These are phyloP conservation scores for Anorthoa munda DNA, from an alignment of 2,888 invertebrate species.

Conservation along the genomic window DNA sequence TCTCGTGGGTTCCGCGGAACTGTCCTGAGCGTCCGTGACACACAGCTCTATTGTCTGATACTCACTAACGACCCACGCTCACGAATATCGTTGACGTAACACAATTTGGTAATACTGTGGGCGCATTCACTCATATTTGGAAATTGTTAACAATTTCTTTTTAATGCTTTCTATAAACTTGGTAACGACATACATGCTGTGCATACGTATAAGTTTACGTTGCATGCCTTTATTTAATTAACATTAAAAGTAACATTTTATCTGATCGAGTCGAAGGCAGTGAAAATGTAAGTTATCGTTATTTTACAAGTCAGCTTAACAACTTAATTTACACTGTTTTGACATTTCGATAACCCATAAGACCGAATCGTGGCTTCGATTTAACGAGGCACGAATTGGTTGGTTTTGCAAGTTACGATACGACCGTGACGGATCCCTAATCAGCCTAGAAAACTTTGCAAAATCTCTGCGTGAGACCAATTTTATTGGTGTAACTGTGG, in stretches of 20 bases:
- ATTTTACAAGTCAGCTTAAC: slow-evolving; percentile 7
- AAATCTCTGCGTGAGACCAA: slow-evolving; percentile 16
- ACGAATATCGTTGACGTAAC: slow-evolving; percentile 58
- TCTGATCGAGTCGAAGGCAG: slow-evolving; percentile 24
- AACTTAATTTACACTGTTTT: slow-evolving; percentile 21
- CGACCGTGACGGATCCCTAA: slow-evolving; percentile 13
- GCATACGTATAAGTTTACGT: slow-evolving; percentile 21
- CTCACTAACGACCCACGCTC: slow-evolving; percentile 63
- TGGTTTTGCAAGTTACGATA: slow-evolving; percentile 21
- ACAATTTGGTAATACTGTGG: slow-evolving; percentile 50
- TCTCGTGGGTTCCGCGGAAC: slow-evolving; percentile 57
- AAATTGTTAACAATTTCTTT: slow-evolving; percentile 41
- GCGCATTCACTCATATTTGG: slow-evolving; percentile 57
- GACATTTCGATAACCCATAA: slow-evolving; percentile 26
- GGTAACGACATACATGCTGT: slow-evolving; percentile 21
- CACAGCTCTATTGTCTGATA: slow-evolving; percentile 59
- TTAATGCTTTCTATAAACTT: slow-evolving; percentile 48
- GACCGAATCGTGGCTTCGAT: background rate
- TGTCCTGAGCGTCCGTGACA: slow-evolving; percentile 65
- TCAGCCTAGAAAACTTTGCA: slow-evolving; percentile 4
- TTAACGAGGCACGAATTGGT: slow-evolving; percentile 26
- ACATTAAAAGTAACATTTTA: slow-evolving; percentile 28
- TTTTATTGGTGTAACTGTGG: slow-evolving; percentile 9
- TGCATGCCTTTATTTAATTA: slow-evolving; percentile 31
- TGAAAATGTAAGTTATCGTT: slow-evolving; percentile 9